Conservation (phyloP, 2,113 vertebrate genomes). For the Gymnobelideus leadbeateri region DNA sequence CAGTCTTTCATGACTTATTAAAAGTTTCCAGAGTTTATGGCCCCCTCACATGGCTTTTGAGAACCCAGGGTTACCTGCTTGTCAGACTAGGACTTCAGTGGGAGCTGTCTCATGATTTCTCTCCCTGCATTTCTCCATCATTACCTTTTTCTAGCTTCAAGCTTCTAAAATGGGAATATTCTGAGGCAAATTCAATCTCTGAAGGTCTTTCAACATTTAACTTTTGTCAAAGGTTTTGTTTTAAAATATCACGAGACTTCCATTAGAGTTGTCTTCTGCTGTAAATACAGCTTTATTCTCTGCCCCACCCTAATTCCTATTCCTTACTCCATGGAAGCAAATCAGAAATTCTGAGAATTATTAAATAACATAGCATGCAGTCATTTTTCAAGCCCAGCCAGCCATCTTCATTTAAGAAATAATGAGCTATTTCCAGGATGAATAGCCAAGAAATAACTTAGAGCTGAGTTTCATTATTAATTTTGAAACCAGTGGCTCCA, state of each 20-base stretch:
- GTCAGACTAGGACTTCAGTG: background rate
- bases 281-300: background rate
- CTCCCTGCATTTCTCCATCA: background rate
- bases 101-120: background rate
- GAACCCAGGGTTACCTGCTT: background rate
- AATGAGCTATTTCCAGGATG: conserved; percentile 82
- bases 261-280: background rate
- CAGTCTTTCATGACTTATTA: background rate
- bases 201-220: background rate
- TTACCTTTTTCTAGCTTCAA: background rate
- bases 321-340: background rate
- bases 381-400: background rate
- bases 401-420: conserved; percentile 69
- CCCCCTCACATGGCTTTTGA: background rate
- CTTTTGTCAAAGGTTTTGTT: background rate
- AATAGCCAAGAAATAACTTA: conserved; percentile 73
- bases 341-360: background rate
- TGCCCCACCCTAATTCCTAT: background rate
- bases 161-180: background rate
- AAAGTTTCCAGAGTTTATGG: background rate
- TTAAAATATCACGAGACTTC: background rate
- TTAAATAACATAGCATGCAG: background rate
- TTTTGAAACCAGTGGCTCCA: conserved; percentile 51
- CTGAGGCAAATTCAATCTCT: background rate
- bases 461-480: conserved; percentile 66